Evolutionary conservation across 2,797 vertebrate genomes (phyloP), one percentile per base, ranked within the genome.

Genomic region (Gambusia yucatana): DNA sequence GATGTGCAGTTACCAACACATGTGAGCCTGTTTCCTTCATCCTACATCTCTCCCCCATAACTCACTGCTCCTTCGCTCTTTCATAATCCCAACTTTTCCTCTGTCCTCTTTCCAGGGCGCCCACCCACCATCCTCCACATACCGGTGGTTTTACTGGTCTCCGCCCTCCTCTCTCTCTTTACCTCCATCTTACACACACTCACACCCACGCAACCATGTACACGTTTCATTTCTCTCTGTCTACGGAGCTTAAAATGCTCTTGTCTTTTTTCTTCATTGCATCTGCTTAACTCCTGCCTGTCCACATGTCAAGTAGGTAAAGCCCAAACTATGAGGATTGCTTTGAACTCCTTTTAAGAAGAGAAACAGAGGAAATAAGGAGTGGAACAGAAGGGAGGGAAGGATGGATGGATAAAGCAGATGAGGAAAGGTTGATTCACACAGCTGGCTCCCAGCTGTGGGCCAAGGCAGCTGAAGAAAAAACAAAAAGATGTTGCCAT

Each of bases 381-480:
- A 76, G 87, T 72, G 73, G 63, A 61, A 77, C 76, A 76, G 61
- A 78, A 73, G 72, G 71, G 81, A 82, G 79, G 75, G 74, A 82
- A 13, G 78, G 77, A 84, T 84, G 76, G 90, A 94, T 92, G 91
- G 89, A 92, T 90, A 90, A 89, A 93, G 92, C 91, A 93, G 92
- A 93, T 90, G 93, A 92, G 91, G 87, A 92, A 92, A 93, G 81
- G 89, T 87, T 93, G 90, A 91, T 93, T 91, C 91, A 89, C 89
- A 93, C 96, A 96, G 96, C 95, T 96, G 95, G 94, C 83, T 84
- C 72, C 89, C 95, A 96, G 95, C 95, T 96, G 96, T 85, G 90
- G 89, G 77, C 17, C 3, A 20, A 86, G 85, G 86, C 80, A 84
- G 86, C 77, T 28, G 22, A 52, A 52, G 20, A 9, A 52, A 52